These are phyloP conservation scores for human (Homo sapiens) DNA, from an alignment of 2,113 vertebrate genomes.

Conservation along the genomic window GRCh38 chr16:17304501-17305000, in stretches of 20 bases:
- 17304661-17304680: background rate
- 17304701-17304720: background rate
- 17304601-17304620: background rate
- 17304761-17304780: background rate
- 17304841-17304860: background rate
- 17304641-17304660: background rate
- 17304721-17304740: background rate
- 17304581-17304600: background rate
- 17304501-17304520: rapidly evolving
- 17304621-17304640: background rate
- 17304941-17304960: background rate
- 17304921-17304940: background rate
- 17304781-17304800: background rate
- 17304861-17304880: background rate
- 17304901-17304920: background rate
- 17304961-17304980: too few species aligned
- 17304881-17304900: background rate
- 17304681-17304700: background rate
- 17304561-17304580: background rate
- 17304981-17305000: background rate
- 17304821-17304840: rapidly evolving
- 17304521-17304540: background rate
- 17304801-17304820: background rate
- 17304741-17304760: background rate
- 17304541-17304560: background rate